A percentile compares a stretch with the other conserved stretches of the same genome.
Evolutionary conservation across 1,140 invertebrate species (phyloP).

Genomic region (Heliconius congener): DNA sequence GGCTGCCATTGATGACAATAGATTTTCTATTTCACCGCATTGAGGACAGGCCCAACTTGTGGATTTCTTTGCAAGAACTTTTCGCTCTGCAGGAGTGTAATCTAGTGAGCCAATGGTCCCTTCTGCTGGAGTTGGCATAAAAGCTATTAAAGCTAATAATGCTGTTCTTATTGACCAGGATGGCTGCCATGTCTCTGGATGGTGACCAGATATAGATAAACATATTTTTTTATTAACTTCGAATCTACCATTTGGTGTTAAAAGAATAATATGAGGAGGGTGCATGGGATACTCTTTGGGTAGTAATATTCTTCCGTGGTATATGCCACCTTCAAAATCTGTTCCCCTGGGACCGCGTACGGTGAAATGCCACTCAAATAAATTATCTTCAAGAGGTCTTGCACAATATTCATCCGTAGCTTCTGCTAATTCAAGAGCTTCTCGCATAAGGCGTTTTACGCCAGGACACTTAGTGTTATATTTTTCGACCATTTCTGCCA

Average conservation of each 20-base stretch:
- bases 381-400: constrained; percentile 95
- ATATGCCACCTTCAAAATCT: constrained; percentile 94
- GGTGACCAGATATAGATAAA: constrained; percentile 97
- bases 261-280: constrained; percentile 96
- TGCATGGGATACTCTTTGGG: constrained; percentile 98
- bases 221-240: constrained; percentile 98
- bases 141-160: constrained; percentile 94
- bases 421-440: constrained; percentile 92
- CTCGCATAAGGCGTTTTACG: constrained; percentile 96
- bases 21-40: constrained; percentile 82
- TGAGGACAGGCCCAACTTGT: constrained; percentile 82
- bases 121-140: constrained; percentile 94
- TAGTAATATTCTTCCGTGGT: constrained; percentile 95
- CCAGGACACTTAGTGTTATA: constrained; percentile 83
- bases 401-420: constrained; percentile 96
- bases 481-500: constrained; percentile 72
- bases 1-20: constrained; percentile 75
- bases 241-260: constrained; percentile 97
- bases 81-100: constrained; percentile 91
- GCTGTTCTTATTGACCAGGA: constrained; percentile 98
- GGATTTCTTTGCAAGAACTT: constrained; percentile 89
- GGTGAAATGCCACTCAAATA: constrained; percentile 99
- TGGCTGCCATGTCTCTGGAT: constrained; percentile 98
- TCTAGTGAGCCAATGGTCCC: constrained; percentile 96
- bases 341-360: constrained; percentile 92